Percentiles rank a stretch among this genome's conserved stretches.
These are phyloP conservation scores for Pogonomyrmex californicus DNA, from an alignment of 1,140 invertebrate genomes.

Conservation along the genomic window DNA sequence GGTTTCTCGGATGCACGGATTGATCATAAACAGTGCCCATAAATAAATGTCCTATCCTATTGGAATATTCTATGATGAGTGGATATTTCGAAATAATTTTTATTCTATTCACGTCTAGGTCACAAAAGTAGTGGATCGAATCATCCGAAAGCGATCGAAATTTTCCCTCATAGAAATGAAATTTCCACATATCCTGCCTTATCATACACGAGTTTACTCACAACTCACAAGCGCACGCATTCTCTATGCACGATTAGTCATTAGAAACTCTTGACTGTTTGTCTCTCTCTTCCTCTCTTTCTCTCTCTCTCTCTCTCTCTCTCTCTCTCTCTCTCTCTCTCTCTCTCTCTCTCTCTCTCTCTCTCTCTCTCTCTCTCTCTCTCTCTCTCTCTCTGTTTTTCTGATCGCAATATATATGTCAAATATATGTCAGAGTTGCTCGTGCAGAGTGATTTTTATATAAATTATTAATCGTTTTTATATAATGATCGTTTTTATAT, in stretches of 20 bases:
- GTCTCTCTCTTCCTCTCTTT: background rate
- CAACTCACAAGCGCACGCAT: constrained; percentile 30
- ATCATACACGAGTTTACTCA: background rate
- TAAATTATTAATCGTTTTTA: too few species aligned
- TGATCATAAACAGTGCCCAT: background rate
- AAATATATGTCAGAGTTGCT: background rate
- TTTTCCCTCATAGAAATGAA: constrained; percentile 1
- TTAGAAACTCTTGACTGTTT: background rate
- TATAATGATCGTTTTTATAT: background rate
- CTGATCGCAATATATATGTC: too few species aligned
- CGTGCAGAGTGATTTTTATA: too few species aligned
- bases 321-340: too few species aligned
- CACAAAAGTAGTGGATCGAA: background rate
- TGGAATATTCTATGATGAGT: too few species aligned
- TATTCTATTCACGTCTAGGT: background rate
- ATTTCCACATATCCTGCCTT: background rate
- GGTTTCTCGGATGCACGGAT: background rate
- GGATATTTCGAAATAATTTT: background rate
- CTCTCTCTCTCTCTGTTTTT: too few species aligned
- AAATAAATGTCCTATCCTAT: too few species aligned
- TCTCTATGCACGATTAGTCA: background rate
- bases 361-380: too few species aligned
- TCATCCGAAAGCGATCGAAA: background rate
- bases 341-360: too few species aligned
- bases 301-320: background rate